Percentiles rank a stretch among this genome's conserved stretches.
Evolutionary conservation across 2,888 invertebrate species (phyloP).

Genomic region (Galeruca laticollis): DNA sequence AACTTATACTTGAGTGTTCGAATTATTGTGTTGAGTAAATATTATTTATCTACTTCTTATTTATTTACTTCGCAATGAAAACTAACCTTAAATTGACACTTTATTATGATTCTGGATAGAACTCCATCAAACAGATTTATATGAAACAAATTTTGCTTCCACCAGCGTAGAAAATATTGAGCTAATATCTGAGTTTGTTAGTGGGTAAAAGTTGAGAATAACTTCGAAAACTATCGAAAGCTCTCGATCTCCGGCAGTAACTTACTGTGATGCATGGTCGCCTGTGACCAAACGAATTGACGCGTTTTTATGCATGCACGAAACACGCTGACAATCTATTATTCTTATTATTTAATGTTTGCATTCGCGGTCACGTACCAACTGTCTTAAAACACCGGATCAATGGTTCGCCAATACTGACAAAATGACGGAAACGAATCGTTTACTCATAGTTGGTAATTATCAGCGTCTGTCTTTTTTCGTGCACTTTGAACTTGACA

Average conservation of each 20-base stretch:
- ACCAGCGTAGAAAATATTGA: no score
- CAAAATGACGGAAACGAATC: constrained; percentile 63
- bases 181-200: no score
- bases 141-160: no score
- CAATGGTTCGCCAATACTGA: constrained; percentile 60
- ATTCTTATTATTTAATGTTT: constrained; percentile 64
- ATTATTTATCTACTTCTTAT: no score
- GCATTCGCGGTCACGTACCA: constrained; percentile 65
- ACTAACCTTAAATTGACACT: no score
- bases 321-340: constrained; percentile 61
- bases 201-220: background rate
- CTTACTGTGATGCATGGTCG: constrained; percentile 48
- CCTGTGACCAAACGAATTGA: constrained; percentile 62
- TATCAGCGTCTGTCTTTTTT: constrained; percentile 39
- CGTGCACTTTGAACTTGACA: constrained; percentile 39
- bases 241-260: constrained; percentile 35
- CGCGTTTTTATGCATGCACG: constrained; percentile 62
- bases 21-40: no score
- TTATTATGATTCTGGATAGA: no score
- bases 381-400: constrained; percentile 58
- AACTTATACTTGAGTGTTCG: no score
- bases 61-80: no score
- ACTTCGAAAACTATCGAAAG: background rate
- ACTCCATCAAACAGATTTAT: no score
- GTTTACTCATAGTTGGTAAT: constrained; percentile 45